Evolutionary conservation across 1,140 invertebrate genomes (phyloP).

Genomic region (Drosophila littoralis): DNA sequence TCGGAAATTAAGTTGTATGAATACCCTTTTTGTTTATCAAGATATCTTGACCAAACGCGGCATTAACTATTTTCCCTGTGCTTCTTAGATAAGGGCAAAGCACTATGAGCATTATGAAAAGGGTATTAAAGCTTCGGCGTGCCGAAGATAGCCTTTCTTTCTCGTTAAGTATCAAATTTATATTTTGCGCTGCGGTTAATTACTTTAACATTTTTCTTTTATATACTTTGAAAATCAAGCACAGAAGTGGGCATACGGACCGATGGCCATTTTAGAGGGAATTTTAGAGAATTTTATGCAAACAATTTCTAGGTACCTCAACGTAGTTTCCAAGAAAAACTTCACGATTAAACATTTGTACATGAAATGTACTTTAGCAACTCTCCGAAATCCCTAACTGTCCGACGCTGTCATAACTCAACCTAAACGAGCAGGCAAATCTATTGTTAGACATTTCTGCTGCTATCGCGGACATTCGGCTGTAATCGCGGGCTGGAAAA

Average conservation of each 20-base stretch:
- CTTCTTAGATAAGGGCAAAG: too few species aligned
- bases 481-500: slow-evolving; percentile 39
- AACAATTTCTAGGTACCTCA: background rate
- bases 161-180: background rate
- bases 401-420: background rate
- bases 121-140: too few species aligned
- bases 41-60: too few species aligned
- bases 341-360: background rate
- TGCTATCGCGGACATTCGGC: slow-evolving; percentile 40
- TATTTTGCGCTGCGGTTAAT: too few species aligned
- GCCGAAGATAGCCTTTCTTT: too few species aligned
- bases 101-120: too few species aligned
- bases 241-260: background rate
- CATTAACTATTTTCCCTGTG: too few species aligned
- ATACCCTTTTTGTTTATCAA: too few species aligned
- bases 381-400: background rate
- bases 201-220: too few species aligned
- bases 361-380: background rate
- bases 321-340: slow-evolving; percentile 11
- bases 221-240: too few species aligned
- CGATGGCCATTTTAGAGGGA: background rate
- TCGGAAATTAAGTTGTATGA: too few species aligned
- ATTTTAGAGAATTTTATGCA: slow-evolving; percentile 20
- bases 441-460: background rate
- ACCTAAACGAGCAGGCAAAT: slow-evolving; percentile 12